Conservation (phyloP, 2,888 invertebrate genomes). For the Melanchra persicariae region DNA sequence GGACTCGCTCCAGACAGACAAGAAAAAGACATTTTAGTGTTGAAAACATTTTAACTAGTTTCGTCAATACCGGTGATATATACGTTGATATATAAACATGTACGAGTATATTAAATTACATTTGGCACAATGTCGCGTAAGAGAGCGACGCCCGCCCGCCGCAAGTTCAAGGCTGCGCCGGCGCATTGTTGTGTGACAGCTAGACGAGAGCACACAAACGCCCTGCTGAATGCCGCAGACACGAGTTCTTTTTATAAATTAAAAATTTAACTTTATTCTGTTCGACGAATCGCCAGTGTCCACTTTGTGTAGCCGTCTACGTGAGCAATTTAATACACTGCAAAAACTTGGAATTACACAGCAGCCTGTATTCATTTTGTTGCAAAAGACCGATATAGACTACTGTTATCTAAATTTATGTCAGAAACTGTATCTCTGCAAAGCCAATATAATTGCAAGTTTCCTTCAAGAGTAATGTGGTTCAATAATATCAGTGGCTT, state of each 20-base stretch:
- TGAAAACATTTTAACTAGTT: conserved; percentile 49
- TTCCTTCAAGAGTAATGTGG: conserved; percentile 63
- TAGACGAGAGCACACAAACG: conserved; percentile 65
- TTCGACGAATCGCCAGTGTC: conserved; percentile 16
- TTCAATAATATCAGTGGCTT: conserved; percentile 63
- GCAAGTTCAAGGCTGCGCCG: conserved; percentile 78
- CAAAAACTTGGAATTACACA: conserved; percentile 18
- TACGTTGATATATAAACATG: conserved; percentile 53
- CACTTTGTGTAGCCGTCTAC: conserved; percentile 15
- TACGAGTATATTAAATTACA: conserved; percentile 68
- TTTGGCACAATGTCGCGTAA: conserved; percentile 75
- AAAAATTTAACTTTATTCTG: conserved; percentile 29
- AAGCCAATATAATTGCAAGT: conserved; percentile 54
- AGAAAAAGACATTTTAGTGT: conserved; percentile 40
- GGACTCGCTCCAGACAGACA: conserved; percentile 56
- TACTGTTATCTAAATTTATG: conserved; percentile 44
- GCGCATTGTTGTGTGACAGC: conserved; percentile 76
- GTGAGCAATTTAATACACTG: conserved; percentile 16
- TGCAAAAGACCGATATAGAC: conserved; percentile 42
- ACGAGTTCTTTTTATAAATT: conserved; percentile 48
- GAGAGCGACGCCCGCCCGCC: conserved; percentile 74
- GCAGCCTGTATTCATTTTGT: conserved; percentile 27
- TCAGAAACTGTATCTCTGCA: conserved; percentile 40
- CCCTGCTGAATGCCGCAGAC: conserved; percentile 54
- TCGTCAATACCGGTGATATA: conserved; percentile 51